Percentiles rank a stretch among this genome's conserved stretches.
phyloP scores from a whole-genome alignment of 2,113 vertebrate genomes.

The Onychorhynchus coronatus region DNA sequence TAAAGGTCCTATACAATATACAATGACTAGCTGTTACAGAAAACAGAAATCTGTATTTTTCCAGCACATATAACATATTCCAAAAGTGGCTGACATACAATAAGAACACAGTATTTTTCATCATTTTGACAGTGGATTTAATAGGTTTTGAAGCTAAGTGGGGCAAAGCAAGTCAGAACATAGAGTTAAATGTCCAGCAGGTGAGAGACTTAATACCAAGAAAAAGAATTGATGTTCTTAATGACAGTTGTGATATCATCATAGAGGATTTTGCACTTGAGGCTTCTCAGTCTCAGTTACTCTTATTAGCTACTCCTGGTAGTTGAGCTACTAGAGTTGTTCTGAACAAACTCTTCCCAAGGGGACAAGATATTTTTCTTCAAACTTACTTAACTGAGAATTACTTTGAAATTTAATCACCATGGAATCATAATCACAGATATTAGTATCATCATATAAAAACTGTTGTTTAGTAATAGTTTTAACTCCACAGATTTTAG shows the following conservation, averaged over 20 bases:
- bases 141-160: background rate
- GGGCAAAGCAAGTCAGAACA: background rate
- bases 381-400: background rate
- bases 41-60: background rate
- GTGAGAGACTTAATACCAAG: background rate
- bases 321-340: background rate
- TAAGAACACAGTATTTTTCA: background rate
- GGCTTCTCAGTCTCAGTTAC: background rate
- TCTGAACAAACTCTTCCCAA: background rate
- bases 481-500: background rate
- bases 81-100: background rate
- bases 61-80: background rate
- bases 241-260: background rate
- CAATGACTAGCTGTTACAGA: background rate
- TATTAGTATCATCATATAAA: background rate
- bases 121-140: background rate
- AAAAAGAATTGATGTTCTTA: background rate
- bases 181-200: background rate
- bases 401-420: constrained; percentile 8
- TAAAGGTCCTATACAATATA: background rate
- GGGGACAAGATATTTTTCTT: background rate
- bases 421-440: background rate
- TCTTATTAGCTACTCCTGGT: background rate
- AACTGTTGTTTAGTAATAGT: background rate
- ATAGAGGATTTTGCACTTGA: background rate